Conservation (phyloP, 1,140 invertebrate genomes). For the Drosophila orena region DNA sequence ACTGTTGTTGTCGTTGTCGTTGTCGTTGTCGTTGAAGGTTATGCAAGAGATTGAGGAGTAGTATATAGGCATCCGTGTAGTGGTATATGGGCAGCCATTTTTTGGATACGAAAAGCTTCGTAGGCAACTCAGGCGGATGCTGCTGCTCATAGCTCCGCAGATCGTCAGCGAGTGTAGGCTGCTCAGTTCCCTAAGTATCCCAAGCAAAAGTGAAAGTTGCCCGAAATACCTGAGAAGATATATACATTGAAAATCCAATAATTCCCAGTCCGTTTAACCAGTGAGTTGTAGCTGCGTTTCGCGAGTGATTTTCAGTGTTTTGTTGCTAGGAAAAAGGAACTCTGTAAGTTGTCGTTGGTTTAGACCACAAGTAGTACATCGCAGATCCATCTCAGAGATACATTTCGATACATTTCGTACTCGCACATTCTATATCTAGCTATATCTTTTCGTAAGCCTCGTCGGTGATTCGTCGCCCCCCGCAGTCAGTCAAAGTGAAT, state of each 20-base stretch:
- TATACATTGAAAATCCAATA: neutral
- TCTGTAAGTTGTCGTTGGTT: conserved; percentile 50
- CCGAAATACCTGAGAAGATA: neutral
- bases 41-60: conserved; percentile 53
- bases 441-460: conserved; percentile 20
- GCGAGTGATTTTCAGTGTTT: conserved; percentile 24
- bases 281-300: conserved; percentile 39
- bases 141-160: conserved; percentile 81
- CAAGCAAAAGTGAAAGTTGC: conserved; percentile 11
- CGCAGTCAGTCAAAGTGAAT: conserved; percentile 84
- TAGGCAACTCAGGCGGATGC: conserved; percentile 66
- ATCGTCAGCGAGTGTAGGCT: conserved; percentile 85
- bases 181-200: conserved; percentile 41
- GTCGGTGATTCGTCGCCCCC: conserved; percentile 49
- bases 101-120: conserved; percentile 71
- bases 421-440: conserved; percentile 51
- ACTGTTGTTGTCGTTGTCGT: conserved; percentile 35
- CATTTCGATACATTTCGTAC: conserved; percentile 51
- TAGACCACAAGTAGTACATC: conserved; percentile 33
- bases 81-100: conserved; percentile 47
- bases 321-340: conserved; percentile 33
- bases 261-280: conserved; percentile 4
- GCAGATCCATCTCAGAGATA: conserved; percentile 44
- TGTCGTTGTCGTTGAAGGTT: conserved; percentile 59
- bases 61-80: neutral